These are phyloP conservation scores for Heteractis magnifica DNA, from an alignment of 92 coral and sea anemone genomes.

Conservation along the genomic window DNA sequence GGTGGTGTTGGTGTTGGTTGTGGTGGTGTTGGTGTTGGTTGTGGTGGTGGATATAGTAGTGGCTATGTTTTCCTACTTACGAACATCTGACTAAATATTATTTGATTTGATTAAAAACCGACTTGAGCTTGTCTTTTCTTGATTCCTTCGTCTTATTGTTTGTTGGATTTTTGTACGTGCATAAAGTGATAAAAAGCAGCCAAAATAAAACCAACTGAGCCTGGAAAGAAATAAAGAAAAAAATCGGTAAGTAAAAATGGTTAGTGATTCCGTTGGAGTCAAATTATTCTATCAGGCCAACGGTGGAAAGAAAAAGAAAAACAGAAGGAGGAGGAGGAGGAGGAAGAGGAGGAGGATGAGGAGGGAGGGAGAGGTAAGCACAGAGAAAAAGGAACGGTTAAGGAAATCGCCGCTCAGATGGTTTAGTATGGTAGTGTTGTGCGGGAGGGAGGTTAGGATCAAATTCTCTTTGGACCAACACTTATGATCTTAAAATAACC, in stretches of 20 bases:
- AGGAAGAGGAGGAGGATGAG: no score
- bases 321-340: no score
- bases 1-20: neutral
- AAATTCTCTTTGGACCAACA: no score
- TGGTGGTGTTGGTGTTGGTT: neutral
- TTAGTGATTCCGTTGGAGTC: neutral
- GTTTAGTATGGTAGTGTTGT: no score
- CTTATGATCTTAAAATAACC: no score
- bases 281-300: no score
- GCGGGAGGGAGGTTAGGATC: no score
- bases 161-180: conserved; percentile 45
- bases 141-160: conserved; percentile 37
- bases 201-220: conserved; percentile 49
- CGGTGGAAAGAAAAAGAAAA: no score
- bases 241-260: neutral
- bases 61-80: neutral
- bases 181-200: conserved; percentile 47
- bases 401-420: no score
- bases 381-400: no score
- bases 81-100: neutral
- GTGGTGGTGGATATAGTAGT: neutral
- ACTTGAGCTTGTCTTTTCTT: conserved; percentile 62
- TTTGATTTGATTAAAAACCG: conserved; percentile 8
- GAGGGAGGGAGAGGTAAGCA: no score
- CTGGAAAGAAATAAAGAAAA: conserved; percentile 18